Evolutionary conservation across 2,888 invertebrate species (phyloP), one percentile per base, ranked within the genome.

Genomic region (Dynastes hyllus): DNA sequence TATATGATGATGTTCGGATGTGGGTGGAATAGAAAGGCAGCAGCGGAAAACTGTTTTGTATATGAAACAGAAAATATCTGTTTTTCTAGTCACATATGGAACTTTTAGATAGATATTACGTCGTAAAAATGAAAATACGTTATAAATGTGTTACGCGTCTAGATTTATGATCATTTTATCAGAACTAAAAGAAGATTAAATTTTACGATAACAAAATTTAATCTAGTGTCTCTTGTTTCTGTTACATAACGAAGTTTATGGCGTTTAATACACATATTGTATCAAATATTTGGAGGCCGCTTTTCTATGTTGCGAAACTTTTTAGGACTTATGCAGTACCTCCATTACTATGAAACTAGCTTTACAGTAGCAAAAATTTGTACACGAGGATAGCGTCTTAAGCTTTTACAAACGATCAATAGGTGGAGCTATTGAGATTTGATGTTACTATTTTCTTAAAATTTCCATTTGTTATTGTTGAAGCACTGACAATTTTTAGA

Each of bases 61-160:
- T 69, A 67, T 67, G 40, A 73, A 73, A 37, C 61, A 9, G 61
- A 58, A 73, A 73, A 73, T 58, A 73, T 73, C 58, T 58, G 58
- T 73, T 73, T 73, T 58, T 58, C 73, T 73, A 73, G 55, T 58
- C 58, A 51, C 73, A 73, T 73, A 73, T 73, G 73, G 73, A 40
- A 22, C 40, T 58, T 58, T 22, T 73, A 37, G 73, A 73, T 73
- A 73, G 58, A 73, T 73, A 73, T 58, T 73, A 73, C n/a, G 40
- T 73, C 73, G 73, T 73, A 73, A 73, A 73, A 73, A 73, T 73
- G 73, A 73, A 73, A 73, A 73, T 73, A 58, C 58, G 58, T 73
- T 73, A 58, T 73, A 40, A 73, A 73, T 73, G 73, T 73, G 73
- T 40, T 50, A 11, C 50, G 9, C 29, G 67, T 6, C n/a, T 73